Evolutionary conservation across 2,888 invertebrate genomes (phyloP).

Genomic region (Ecliptopera silaceata): DNA sequence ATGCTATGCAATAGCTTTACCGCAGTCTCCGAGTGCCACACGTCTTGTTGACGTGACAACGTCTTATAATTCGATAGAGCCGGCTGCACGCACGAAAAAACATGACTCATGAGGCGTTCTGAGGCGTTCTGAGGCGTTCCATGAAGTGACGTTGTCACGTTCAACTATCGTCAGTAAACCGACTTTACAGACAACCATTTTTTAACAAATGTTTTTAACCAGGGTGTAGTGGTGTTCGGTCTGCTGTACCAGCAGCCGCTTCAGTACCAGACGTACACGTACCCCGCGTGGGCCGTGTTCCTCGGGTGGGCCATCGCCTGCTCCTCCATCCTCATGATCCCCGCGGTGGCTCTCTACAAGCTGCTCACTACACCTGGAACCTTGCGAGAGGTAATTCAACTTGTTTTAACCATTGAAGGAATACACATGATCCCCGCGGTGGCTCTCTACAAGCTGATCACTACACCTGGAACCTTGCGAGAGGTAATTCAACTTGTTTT

Average conservation of each 20-base stretch:
- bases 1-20: too few relatives aligned
- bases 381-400: slow-evolving; percentile 84
- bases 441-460: slow-evolving; percentile 84
- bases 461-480: slow-evolving; percentile 86
- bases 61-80: too few relatives aligned
- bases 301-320: slow-evolving; percentile 89
- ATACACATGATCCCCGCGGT: slow-evolving; percentile 88
- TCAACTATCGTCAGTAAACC: background rate
- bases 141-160: too few relatives aligned
- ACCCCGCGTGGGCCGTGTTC: slow-evolving; percentile 88
- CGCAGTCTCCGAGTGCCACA: too few relatives aligned
- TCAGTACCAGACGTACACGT: slow-evolving; percentile 86
- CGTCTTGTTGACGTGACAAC: too few relatives aligned
- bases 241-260: slow-evolving; percentile 85
- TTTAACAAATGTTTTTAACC: too few relatives aligned
- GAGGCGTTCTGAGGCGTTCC: too few relatives aligned
- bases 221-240: slow-evolving; percentile 87
- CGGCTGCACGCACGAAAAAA: too few relatives aligned
- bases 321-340: slow-evolving; percentile 89
- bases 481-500: slow-evolving; percentile 80
- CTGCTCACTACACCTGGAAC: slow-evolving; percentile 86
- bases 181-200: too few relatives aligned
- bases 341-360: slow-evolving; percentile 85
- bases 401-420: too few relatives aligned
- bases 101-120: too few relatives aligned